Evolutionary conservation across 2,888 invertebrate species (phyloP), one percentile per base, ranked within the genome.

Genomic region (Cryptophagus acutangulus): DNA sequence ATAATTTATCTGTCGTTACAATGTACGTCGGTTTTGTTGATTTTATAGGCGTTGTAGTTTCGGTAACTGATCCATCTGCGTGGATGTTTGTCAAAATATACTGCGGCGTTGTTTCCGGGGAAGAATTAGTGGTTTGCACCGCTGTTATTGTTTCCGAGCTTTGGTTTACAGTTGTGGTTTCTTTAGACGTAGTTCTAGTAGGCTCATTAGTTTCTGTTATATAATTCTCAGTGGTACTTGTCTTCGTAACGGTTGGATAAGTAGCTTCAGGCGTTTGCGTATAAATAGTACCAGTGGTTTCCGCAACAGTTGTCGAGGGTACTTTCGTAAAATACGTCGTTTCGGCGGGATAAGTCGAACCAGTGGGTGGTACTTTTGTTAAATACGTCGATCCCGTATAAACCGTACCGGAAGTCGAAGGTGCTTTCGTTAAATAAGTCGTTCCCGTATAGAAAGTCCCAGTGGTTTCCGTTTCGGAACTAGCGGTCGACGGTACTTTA

Each of bases 21-120:
- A 20, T 15, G n/a, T n/a, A n/a, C 14, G 37, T 35, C 36, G 37
- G 33, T 34, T 49, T 36, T 35, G 40, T 38, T n/a, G 38, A 35
- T 41, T 37, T 17, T 2, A 34, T 37, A 13, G 46, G 45, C 12
- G 46, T 46, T 17, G 44, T 36, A 34, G 49, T 43, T 8, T 49
- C 29, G 12, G 41, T 39, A n/a, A 48, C 40, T 8, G 35, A 48
- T 5, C 45, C 47, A 36, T 45, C 47, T 12, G 33, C 34, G 15
- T 15, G 17, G 31, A 45, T 43, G 12, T 47, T 40, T 1, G 47
- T 41, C 3, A 42, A 17, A 10, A 41, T 41, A 12, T 35, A 35
- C 13, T 35, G 16, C 3, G 35, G 25, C 14, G 36, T 36, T 4
- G 25, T 8, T 36, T 24, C 25, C 10, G 34, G 17, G 9, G 34